Percentiles rank a stretch among this genome's conserved stretches.
These are phyloP conservation scores for Leptonema lineaticorne DNA, from an alignment of 1,140 invertebrate species.

Conservation along the genomic window DNA sequence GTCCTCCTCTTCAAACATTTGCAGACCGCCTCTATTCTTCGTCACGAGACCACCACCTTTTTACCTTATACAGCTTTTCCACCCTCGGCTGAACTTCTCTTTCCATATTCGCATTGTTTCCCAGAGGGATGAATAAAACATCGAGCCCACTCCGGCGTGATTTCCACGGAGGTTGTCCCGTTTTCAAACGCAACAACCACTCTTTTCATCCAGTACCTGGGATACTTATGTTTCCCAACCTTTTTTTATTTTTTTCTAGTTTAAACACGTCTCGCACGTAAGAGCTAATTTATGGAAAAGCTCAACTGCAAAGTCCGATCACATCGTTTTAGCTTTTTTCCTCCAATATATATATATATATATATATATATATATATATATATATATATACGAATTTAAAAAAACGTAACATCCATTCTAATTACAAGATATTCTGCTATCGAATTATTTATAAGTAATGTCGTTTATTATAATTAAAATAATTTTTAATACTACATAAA, in stretches of 20 bases:
- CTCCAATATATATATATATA: too few species aligned
- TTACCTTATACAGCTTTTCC: neutral
- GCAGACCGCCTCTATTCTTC: slow-evolving; percentile 11
- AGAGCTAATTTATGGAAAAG: too few species aligned
- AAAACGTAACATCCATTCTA: too few species aligned
- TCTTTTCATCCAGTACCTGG: neutral
- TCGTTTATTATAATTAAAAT: too few species aligned
- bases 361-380: too few species aligned
- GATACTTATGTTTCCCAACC: neutral
- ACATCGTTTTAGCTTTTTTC: too few species aligned
- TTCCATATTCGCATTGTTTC: slow-evolving; percentile 20
- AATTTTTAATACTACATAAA: too few species aligned
- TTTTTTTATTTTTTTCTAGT: slow-evolving; percentile 4
- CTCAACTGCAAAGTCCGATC: too few species aligned
- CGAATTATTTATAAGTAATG: too few species aligned
- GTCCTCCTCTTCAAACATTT: slow-evolving; percentile 18
- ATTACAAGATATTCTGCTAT: too few species aligned
- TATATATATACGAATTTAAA: too few species aligned
- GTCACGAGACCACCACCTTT: neutral
- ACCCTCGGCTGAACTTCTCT: neutral
- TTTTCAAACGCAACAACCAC: slow-evolving; percentile 20
- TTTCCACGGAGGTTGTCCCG: slow-evolving; percentile 30
- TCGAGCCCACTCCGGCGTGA: slow-evolving; percentile 25
- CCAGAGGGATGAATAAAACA: slow-evolving; percentile 33
- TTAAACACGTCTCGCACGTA: too few species aligned